A percentile compares a stretch with the other conserved stretches of the same genome.
phyloP scores from a whole-genome alignment of 1,140 invertebrate species.

The Galleria mellonella region DNA sequence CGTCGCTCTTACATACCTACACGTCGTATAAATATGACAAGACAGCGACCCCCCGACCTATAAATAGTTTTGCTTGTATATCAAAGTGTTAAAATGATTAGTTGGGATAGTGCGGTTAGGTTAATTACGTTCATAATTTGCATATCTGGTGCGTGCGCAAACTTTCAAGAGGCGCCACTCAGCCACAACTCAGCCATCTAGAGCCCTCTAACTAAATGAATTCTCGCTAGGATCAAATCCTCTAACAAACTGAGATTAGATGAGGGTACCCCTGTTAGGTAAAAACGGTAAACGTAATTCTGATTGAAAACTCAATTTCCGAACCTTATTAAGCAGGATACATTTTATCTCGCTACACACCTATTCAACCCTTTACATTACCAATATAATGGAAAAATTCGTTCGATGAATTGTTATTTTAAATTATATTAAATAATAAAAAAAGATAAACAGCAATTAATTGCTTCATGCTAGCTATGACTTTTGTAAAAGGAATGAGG shows the following conservation, averaged over 20 bases:
- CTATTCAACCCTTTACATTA: no score
- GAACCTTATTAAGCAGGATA: background rate
- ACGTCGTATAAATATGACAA: no score
- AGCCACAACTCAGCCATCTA: slow-evolving; percentile 3
- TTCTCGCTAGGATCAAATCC: slow-evolving; percentile 37
- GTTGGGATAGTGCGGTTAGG: slow-evolving; percentile 3
- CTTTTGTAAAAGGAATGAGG: no score
- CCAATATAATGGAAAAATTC: no score
- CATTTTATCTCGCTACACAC: no score
- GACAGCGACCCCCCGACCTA: background rate
- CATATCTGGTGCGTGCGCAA: slow-evolving; percentile 10
- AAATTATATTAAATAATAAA: no score
- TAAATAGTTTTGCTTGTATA: background rate
- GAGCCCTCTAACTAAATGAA: slow-evolving; percentile 32
- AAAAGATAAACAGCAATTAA: no score
- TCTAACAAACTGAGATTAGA: slow-evolving; percentile 56
- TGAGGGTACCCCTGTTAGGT: slow-evolving; percentile 40
- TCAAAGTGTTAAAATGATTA: slow-evolving; percentile 1
- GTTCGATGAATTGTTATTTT: no score
- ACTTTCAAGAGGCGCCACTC: slow-evolving; percentile 11
- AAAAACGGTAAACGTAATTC: slow-evolving; percentile 39
- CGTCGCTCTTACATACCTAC: no score
- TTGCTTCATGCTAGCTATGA: no score
- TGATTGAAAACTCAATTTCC: slow-evolving; percentile 30
- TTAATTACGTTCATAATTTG: slow-evolving; percentile 8